phyloP scores from a whole-genome alignment of 2,888 invertebrate genomes.

The Cheilosia urbana region DNA sequence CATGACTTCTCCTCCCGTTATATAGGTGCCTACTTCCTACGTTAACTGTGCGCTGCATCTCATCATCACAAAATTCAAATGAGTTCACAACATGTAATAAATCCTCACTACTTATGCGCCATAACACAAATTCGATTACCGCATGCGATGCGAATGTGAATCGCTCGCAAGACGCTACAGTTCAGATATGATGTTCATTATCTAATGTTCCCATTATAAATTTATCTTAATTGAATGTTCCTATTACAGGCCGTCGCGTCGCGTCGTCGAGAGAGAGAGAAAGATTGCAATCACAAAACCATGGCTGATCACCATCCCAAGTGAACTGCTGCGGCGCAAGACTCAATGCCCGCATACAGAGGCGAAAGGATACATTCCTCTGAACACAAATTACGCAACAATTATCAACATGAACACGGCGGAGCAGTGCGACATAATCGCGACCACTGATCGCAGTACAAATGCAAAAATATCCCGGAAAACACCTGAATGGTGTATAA shows the following conservation, averaged over 20 bases:
- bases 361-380: constrained; percentile 49
- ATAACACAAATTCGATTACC: constrained; percentile 42
- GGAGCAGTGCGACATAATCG: constrained; percentile 63
- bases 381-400: constrained; percentile 73
- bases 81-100: constrained; percentile 24
- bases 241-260: constrained; percentile 49
- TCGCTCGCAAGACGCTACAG: constrained; percentile 14
- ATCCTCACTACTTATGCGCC: constrained; percentile 3
- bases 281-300: constrained; percentile 61
- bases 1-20: constrained; percentile 34
- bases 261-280: neutral
- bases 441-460: constrained; percentile 51
- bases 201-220: constrained; percentile 72
- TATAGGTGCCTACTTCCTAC: constrained; percentile 19
- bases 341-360: neutral
- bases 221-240: constrained; percentile 72
- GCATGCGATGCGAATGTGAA: constrained; percentile 33
- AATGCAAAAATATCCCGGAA: constrained; percentile 71
- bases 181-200: constrained; percentile 67
- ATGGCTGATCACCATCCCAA: constrained; percentile 59
- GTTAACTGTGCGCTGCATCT: constrained; percentile 11
- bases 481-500: constrained; percentile 62
- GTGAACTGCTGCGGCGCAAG: neutral
- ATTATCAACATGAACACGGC: constrained; percentile 72
- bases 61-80: constrained; percentile 53